phyloP scores from a whole-genome alignment of 2,113 vertebrate genomes.

The Notothenia coriiceps region DNA sequence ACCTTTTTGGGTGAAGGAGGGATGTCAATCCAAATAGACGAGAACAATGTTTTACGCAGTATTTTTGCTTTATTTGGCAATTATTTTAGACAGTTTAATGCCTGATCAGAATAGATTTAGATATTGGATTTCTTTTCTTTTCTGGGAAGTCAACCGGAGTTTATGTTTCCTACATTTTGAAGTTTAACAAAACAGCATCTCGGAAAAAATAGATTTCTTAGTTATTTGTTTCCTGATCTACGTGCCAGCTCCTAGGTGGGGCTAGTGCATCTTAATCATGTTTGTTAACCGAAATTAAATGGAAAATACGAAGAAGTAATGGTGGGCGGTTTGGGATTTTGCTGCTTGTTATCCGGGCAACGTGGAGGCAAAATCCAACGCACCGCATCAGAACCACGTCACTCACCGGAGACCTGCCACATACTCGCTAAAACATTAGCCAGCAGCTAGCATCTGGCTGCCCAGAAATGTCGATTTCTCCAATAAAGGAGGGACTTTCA shows the following conservation, averaged over 20 bases:
- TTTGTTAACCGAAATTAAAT: background rate
- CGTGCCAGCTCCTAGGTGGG: conserved; percentile 12
- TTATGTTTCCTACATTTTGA: no score
- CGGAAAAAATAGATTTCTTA: no score
- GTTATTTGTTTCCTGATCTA: background rate
- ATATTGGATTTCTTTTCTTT: no score
- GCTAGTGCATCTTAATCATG: background rate
- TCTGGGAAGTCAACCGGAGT: no score
- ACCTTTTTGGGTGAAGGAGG: no score
- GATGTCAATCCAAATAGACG: no score
- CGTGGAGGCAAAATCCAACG: conserved; percentile 39
- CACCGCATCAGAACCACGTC: conserved; percentile 50
- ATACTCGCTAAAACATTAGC: conserved; percentile 33
- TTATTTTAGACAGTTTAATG: no score
- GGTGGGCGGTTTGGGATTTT: background rate
- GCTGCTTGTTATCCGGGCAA: background rate
- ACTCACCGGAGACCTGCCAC: conserved; percentile 54
- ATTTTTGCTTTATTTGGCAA: no score
- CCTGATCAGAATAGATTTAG: no score
- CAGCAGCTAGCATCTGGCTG: conserved; percentile 56
- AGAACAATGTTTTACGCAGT: no score
- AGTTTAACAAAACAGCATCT: no score
- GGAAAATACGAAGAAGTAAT: background rate
- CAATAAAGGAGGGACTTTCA: background rate
- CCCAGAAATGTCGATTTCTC: background rate